Evolutionary conservation across 2,113 vertebrate genomes (phyloP).

Genomic region (Anolis carolinensis): DNA sequence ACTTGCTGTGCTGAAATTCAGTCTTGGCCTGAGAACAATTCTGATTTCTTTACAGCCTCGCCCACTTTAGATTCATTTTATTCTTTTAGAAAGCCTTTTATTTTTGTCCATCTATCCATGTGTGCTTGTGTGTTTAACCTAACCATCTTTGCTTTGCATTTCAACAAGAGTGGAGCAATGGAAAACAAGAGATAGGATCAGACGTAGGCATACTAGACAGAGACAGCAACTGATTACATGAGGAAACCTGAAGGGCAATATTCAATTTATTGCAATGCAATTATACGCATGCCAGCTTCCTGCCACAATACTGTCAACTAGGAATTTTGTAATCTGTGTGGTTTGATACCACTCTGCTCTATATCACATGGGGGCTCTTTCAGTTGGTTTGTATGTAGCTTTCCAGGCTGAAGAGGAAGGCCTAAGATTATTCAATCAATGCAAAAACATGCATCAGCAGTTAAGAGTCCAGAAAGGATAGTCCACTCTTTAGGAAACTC

Average conservation of each 20-base stretch:
- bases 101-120: not conserved
- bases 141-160: not conserved
- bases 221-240: not conserved
- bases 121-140: not conserved
- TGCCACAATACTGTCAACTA: not conserved
- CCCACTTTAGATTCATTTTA: not conserved
- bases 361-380: not conserved
- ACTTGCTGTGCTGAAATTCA: not conserved
- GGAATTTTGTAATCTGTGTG: not conserved
- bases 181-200: not conserved
- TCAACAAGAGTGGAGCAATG: not conserved
- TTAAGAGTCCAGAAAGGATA: not conserved
- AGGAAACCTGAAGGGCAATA: no score
- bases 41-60: not conserved
- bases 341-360: not conserved
- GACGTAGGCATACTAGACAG: not conserved
- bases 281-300: not conserved
- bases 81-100: not conserved
- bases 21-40: slow-evolving; percentile 2
- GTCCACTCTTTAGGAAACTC: not conserved
- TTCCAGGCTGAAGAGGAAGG: not conserved
- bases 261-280: not conserved
- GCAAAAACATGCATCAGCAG: not conserved
- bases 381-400: not conserved
- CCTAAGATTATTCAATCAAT: not conserved